These are phyloP conservation scores for Corvus moneduloides DNA, from an alignment of 2,113 vertebrate species.

Conservation along the genomic window DNA sequence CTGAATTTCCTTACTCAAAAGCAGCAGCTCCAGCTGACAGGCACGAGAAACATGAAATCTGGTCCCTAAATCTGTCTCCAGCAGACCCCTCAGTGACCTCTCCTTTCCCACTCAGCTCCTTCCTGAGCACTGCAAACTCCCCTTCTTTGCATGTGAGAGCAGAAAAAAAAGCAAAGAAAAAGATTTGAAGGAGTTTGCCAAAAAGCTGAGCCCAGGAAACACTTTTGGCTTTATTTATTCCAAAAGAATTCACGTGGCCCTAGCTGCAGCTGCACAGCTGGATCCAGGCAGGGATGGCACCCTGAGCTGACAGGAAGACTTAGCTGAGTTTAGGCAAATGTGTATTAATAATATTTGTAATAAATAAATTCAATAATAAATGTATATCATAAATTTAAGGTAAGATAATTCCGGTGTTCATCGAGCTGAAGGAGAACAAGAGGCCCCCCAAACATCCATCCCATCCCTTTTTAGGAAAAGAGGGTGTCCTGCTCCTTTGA, in stretches of 20 bases:
- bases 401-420: neutral
- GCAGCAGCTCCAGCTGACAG: neutral
- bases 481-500: neutral
- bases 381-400: too few species aligned
- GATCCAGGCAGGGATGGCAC: neutral
- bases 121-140: neutral
- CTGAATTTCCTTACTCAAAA: neutral
- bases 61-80: neutral
- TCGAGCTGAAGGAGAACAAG: neutral
- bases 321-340: neutral
- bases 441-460: rapidly evolving
- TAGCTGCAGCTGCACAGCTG: neutral
- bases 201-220: neutral
- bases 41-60: neutral
- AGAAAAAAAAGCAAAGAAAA: neutral
- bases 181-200: neutral
- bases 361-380: neutral
- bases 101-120: neutral
- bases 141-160: neutral
- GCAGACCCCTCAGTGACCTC: neutral
- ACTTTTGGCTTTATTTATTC: neutral
- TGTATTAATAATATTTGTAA: rapidly evolving
- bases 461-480: neutral
- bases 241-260: neutral
- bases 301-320: neutral